Base-by-base conservation (phyloP, 2,113 vertebrate species). In the Corydoras sp. region DNA sequence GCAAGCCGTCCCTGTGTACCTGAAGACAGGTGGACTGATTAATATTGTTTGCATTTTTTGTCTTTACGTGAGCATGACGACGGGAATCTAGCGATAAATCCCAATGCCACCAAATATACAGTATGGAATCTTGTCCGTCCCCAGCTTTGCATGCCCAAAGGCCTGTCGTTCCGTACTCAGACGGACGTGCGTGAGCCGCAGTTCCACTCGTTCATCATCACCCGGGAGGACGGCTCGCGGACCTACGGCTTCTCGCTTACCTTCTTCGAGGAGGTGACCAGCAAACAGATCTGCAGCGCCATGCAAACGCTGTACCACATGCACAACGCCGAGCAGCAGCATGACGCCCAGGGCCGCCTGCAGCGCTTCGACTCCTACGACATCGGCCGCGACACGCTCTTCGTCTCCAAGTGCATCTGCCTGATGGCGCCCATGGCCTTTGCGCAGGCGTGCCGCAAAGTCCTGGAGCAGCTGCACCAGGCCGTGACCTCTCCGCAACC, bases 291-390 rank as follows among this genome's bases (percentile, higher is more conserved):
- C 88, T 98, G 97, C 90, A 97, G 93, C 61, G 96, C 97, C 61
- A 99, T 99, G 97, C 97, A 99, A 90, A 99, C 97, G 0, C 89
- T 99, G 62, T 99, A 99, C 84, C 96, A 98, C 81, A 99, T 99
- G 96, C 97, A 98, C 91, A 98, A 98, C 9, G 97, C 95, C 18
- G 97, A 98, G 77, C 90, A 90, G 82, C 97, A 95, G 68, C 93
- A 98, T 86, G 68, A 69, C 9, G 14, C 24, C 68, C 68, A 50
- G 43, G 2, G 93, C 76, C 93, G 95, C 53, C 89, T 99, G 73
- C 96, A 98, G 84, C 92, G 96, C 63, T 97, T 98, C 86, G 96
- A 98, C 87, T 99, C 97, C 0, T 99, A 98, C 0, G 97, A 99
- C 90, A 97, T 98, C 85, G 94, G 93, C 77, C 92, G 95, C 14